Conservation (phyloP, 1,140 invertebrate species). For the Euura lappo region DNA sequence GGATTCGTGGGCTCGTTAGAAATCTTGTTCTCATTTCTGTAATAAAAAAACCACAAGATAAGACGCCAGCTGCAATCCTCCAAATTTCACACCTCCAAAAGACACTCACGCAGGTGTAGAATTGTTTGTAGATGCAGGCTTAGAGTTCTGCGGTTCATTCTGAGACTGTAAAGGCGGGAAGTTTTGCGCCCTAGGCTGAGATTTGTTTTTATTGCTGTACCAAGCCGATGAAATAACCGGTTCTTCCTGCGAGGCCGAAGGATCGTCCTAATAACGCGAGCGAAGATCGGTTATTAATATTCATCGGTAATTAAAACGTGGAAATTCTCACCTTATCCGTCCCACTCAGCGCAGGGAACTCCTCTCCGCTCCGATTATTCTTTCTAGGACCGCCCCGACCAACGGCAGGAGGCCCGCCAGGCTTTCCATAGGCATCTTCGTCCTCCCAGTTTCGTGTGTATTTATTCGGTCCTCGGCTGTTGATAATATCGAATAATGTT, state of each 20-base stretch:
- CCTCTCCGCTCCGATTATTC: constrained; percentile 49
- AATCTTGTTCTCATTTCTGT: constrained; percentile 51
- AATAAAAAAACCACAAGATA: constrained; percentile 10
- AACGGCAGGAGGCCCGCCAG: constrained; percentile 44
- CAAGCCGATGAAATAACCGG: constrained; percentile 58
- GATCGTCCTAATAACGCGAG: constrained; percentile 28
- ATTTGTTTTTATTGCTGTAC: constrained; percentile 58
- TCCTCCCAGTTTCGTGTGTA: constrained; percentile 93
- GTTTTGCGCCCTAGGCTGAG: constrained; percentile 46
- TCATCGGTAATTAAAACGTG: not conserved
- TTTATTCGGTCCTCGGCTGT: constrained; percentile 86
- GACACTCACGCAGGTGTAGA: constrained; percentile 24
- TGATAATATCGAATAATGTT: constrained; percentile 24
- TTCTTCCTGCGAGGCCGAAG: constrained; percentile 40
- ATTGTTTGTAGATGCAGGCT: constrained; percentile 18
- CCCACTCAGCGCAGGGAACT: constrained; percentile 52
- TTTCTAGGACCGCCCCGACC: constrained; percentile 35
- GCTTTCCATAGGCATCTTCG: constrained; percentile 79
- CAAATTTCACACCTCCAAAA: constrained; percentile 39
- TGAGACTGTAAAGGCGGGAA: constrained; percentile 51
- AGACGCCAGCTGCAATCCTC: too few species aligned
- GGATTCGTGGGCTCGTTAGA: constrained; percentile 49
- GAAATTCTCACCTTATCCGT: constrained; percentile 40
- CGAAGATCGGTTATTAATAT: not conserved
- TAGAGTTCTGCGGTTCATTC: constrained; percentile 44